These are phyloP conservation scores for Pelosia muscerda DNA, from an alignment of 2,888 invertebrate species.

Conservation along the genomic window DNA sequence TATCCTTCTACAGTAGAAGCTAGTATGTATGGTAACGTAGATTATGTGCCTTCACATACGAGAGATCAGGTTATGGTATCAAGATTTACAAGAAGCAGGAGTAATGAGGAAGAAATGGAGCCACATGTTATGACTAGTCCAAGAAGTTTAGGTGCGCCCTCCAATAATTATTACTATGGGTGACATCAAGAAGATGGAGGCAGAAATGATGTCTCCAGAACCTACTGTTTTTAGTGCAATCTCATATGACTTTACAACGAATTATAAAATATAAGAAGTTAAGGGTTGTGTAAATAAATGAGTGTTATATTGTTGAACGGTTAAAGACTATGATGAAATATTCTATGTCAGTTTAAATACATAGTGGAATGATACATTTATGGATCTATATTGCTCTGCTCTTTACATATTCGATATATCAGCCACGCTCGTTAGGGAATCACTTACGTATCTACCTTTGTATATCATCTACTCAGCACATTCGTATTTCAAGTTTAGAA, in stretches of 20 bases:
- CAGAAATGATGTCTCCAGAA: conserved; percentile 60
- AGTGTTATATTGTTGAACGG: conserved; percentile 31
- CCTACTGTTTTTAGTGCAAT: conserved; percentile 67
- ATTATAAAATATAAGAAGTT: conserved; percentile 45
- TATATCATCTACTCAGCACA: conserved; percentile 51
- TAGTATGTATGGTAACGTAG: conserved; percentile 80
- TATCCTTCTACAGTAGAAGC: conserved; percentile 74
- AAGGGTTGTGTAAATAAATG: conserved; percentile 40
- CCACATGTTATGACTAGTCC: conserved; percentile 75
- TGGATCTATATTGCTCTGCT: conserved; percentile 40
- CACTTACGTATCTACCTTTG: conserved; percentile 52
- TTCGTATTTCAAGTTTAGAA: conserved; percentile 40
- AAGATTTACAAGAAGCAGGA: conserved; percentile 66
- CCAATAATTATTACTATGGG: conserved; percentile 79
- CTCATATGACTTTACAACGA: conserved; percentile 30
- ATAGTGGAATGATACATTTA: conserved; percentile 45
- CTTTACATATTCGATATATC: conserved; percentile 35
- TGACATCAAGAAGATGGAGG: conserved; percentile 67
- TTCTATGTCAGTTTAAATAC: conserved; percentile 18
- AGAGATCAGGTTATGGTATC: conserved; percentile 58
- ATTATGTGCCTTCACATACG: conserved; percentile 69
- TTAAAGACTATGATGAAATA: conserved; percentile 36
- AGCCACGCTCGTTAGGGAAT: conserved; percentile 48
- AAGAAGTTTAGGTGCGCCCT: conserved; percentile 77
- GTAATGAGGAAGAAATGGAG: conserved; percentile 64